Conservation (phyloP, 35 echinoderm and acorn worm genomes). For the Stichopus chloronotus region DNA sequence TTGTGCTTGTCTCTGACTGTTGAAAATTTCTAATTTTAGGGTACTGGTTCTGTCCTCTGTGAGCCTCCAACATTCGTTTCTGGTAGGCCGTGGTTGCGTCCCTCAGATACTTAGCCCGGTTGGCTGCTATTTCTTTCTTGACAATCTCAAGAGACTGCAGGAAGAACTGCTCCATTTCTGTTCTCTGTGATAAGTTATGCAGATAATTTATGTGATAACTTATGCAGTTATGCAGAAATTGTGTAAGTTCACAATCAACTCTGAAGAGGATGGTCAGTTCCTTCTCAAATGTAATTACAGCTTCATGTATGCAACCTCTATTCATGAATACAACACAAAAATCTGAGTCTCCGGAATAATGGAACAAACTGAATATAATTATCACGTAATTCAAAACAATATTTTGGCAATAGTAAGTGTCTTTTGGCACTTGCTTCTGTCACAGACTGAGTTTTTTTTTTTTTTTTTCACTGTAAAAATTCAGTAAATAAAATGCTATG, state of each 20-base stretch:
- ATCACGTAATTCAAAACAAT: no score
- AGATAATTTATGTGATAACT: conserved; percentile 12
- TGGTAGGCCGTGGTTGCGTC: conserved; percentile 81
- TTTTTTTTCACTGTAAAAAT: no score
- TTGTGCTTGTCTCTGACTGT: conserved; percentile 84
- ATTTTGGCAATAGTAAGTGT: no score
- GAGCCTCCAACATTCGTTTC: conserved; percentile 93
- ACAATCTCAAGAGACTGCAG: conserved; percentile 90
- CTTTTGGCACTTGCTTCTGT: no score
- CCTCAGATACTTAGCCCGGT: conserved; percentile 86
- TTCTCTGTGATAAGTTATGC: conserved; percentile 63
- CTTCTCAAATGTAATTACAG: no score
- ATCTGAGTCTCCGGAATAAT: no score
- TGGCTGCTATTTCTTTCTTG: conserved; percentile 93
- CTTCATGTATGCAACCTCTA: no score
- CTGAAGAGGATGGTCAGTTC: no score
- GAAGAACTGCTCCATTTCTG: conserved; percentile 99
- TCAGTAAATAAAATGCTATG: no score
- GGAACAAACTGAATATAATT: no score
- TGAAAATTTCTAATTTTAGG: conserved; percentile 91
- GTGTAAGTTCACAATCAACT: not conserved
- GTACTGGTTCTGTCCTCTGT: conserved; percentile 71
- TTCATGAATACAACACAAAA: no score
- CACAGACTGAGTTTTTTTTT: no score
- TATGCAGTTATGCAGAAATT: not conserved